phyloP scores from a whole-genome alignment of 2,888 invertebrate species.

The Heliconius sara region DNA sequence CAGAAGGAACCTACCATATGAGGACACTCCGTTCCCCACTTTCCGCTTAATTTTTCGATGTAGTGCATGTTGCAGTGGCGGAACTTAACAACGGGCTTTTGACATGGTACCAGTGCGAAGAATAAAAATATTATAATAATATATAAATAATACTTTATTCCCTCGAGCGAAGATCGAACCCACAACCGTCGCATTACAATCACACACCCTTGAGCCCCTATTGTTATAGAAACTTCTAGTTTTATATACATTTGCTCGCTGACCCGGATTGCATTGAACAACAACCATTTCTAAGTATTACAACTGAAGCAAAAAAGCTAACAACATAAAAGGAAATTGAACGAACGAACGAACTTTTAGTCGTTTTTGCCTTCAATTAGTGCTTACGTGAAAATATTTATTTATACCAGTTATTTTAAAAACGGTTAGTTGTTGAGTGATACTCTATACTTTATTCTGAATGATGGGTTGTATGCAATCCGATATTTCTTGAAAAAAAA shows the following conservation, averaged over 20 bases:
- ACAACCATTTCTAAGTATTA: slow-evolving; percentile 23
- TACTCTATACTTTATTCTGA: slow-evolving; percentile 18
- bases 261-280: slow-evolving; percentile 24
- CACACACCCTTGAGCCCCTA: too few species aligned
- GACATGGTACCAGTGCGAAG: too few species aligned
- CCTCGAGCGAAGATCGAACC: too few species aligned
- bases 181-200: too few species aligned
- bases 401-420: slow-evolving; percentile 34
- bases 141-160: too few species aligned
- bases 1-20: too few species aligned
- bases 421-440: slow-evolving; percentile 26
- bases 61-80: too few species aligned
- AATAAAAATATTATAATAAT: too few species aligned
- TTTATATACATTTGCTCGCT: neutral
- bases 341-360: slow-evolving; percentile 22
- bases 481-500: neutral
- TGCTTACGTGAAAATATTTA: slow-evolving; percentile 38
- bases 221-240: neutral
- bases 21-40: too few species aligned
- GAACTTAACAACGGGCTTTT: too few species aligned
- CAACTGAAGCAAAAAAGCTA: slow-evolving; percentile 21
- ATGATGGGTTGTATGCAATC: slow-evolving; percentile 12
- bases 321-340: slow-evolving; percentile 20
- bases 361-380: slow-evolving; percentile 46
- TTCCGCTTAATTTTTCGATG: too few species aligned